These are phyloP conservation scores for Caenorhabditis sp. DNA, from an alignment of 2,888 invertebrate species.

Conservation along the genomic window DNA sequence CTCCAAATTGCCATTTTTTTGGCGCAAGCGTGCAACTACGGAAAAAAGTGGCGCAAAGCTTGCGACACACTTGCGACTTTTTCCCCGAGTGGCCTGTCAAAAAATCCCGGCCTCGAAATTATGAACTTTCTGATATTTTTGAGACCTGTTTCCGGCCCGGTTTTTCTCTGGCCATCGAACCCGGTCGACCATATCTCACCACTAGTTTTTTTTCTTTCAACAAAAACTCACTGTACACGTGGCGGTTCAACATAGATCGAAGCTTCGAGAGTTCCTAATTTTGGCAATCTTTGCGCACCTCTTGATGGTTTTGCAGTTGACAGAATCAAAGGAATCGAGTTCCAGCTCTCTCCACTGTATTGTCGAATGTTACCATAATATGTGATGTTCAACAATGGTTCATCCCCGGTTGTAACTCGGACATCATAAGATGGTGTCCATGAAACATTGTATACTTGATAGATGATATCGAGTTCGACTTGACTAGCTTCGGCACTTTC, in stretches of 20 bases:
- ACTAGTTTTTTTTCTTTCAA: too few relatives aligned
- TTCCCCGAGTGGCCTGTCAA: too few relatives aligned
- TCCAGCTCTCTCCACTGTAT: conserved; percentile 72
- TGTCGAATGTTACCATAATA: conserved; percentile 72
- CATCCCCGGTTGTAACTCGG: conserved; percentile 42
- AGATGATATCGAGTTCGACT: conserved; percentile 24
- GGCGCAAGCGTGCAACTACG: too few relatives aligned
- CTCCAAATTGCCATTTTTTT: too few relatives aligned
- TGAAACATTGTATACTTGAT: conserved; percentile 53
- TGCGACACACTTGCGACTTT: too few relatives aligned
- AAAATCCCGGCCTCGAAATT: too few relatives aligned
- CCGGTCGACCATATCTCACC: too few relatives aligned
- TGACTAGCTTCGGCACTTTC: conserved; percentile 17
- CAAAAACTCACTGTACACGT: background rate
- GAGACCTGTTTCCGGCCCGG: too few relatives aligned
- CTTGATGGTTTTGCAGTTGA: conserved; percentile 31
- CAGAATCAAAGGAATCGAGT: conserved; percentile 40
- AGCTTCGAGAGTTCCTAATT: conserved; percentile 35
- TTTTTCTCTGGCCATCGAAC: too few relatives aligned
- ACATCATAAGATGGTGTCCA: conserved; percentile 61
- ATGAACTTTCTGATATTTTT: too few relatives aligned
- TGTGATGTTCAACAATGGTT: conserved; percentile 51
- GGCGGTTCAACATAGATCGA: conserved; percentile 6
- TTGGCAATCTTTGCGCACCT: conserved; percentile 26
- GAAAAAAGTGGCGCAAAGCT: too few relatives aligned